A percentile compares a stretch with the other conserved stretches of the same genome.
Evolutionary conservation across 2,113 vertebrate species (phyloP).

Genomic region (Thunnus thynnus): DNA sequence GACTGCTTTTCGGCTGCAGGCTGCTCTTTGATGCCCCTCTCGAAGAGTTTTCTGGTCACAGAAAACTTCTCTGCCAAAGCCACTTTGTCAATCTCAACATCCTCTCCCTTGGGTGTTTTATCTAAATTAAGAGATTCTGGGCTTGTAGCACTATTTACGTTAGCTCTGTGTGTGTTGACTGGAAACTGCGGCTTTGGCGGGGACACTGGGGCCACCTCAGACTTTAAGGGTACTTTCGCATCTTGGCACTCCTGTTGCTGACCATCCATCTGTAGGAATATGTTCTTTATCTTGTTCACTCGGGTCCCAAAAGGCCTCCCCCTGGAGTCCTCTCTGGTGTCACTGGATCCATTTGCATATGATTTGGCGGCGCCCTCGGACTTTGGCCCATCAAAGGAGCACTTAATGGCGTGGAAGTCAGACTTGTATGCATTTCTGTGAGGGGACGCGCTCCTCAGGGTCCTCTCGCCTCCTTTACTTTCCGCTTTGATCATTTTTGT

Average conservation of each 20-base stretch:
- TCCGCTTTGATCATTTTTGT: slow-evolving; percentile 92
- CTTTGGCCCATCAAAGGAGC: slow-evolving; percentile 91
- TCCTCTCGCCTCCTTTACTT: slow-evolving; percentile 91
- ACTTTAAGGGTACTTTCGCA: slow-evolving; percentile 82
- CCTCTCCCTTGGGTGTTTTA: slow-evolving; percentile 87
- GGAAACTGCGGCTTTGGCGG: slow-evolving; percentile 82
- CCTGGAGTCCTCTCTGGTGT: slow-evolving; percentile 85
- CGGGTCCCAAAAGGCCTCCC: slow-evolving; percentile 92
- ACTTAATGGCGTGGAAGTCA: slow-evolving; percentile 94
- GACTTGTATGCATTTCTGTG: slow-evolving; percentile 94
- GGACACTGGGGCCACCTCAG: slow-evolving; percentile 77
- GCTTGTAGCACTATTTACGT: slow-evolving; percentile 79
- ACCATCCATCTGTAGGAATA: slow-evolving; percentile 94
- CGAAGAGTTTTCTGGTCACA: slow-evolving; percentile 92
- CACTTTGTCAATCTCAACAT: slow-evolving; percentile 91
- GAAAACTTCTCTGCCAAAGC: slow-evolving; percentile 94
- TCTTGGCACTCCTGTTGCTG: slow-evolving; percentile 88
- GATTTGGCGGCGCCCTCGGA: slow-evolving; percentile 78
- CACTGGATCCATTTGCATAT: slow-evolving; percentile 88
- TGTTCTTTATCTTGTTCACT: slow-evolving; percentile 94
- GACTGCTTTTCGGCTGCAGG: slow-evolving; percentile 85
- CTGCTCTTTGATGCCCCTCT: slow-evolving; percentile 89
- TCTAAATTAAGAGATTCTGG: slow-evolving; percentile 80
- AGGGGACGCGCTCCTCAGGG: slow-evolving; percentile 92
- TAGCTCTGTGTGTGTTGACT: slow-evolving; percentile 81